A percentile compares a stretch with the other conserved stretches of the same genome.
Conservation (phyloP, 2,797 vertebrate genomes). For the Anomalospiza imberbis region DNA sequence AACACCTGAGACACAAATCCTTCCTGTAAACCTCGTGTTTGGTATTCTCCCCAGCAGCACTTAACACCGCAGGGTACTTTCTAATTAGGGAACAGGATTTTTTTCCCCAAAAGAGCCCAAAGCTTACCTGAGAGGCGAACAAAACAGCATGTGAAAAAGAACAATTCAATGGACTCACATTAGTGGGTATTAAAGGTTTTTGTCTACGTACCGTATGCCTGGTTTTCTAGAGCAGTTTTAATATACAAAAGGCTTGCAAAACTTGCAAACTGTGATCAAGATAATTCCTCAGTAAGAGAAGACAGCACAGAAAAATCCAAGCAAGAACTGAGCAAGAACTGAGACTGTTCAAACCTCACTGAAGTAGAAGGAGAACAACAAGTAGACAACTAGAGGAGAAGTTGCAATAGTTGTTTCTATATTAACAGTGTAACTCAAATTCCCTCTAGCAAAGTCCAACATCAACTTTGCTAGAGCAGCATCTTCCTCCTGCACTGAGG, state of each 20-base stretch:
- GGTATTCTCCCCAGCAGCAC: not conserved
- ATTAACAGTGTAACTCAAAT: not conserved
- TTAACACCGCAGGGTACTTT: not conserved
- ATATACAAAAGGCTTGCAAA: not conserved
- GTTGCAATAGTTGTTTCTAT: not conserved
- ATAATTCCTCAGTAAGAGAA: not conserved
- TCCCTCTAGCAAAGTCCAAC: not conserved
- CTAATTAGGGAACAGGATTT: not conserved
- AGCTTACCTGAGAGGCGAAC: not conserved
- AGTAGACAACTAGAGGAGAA: not conserved
- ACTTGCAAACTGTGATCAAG: not conserved
- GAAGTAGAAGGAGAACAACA: not conserved
- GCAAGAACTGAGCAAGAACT: too few relatives aligned
- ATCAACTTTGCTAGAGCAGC: not conserved
- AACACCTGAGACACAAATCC: not conserved
- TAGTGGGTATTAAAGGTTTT: not conserved
- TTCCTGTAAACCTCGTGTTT: accelerated
- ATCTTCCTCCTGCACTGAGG: not conserved
- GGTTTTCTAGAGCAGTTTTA: not conserved
- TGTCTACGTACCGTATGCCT: accelerated
- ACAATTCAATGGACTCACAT: not conserved
- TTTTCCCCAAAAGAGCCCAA: not conserved
- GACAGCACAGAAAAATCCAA: not conserved
- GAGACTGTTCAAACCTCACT: not conserved
- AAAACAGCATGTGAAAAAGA: not conserved